Conservation (phyloP, 2,797 vertebrate genomes). For the Arrhamphus sclerolepis region DNA sequence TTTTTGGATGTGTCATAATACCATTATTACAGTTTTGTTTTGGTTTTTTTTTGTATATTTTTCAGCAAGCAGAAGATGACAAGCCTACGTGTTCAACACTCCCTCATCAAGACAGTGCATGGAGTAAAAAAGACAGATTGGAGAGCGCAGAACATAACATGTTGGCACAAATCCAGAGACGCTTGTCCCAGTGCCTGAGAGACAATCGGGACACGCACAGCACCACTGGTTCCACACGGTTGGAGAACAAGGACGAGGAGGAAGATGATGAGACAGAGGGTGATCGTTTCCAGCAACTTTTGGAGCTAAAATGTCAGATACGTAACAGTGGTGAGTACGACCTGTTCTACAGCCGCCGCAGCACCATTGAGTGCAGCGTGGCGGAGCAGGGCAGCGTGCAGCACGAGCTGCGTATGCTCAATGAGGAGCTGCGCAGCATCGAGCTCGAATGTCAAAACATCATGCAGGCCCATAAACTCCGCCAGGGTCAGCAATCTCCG, state of each 20-base stretch:
- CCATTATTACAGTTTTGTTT: constrained; percentile 3
- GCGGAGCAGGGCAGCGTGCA: constrained; percentile 86
- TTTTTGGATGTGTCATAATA: too few relatives aligned
- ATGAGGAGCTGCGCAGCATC: constrained; percentile 94
- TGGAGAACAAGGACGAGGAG: constrained; percentile 77
- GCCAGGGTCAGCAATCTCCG: constrained; percentile 82
- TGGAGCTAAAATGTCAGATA: constrained; percentile 96
- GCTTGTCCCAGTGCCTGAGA: constrained; percentile 77
- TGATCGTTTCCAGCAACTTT: constrained; percentile 90
- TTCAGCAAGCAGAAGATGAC: constrained; percentile 88
- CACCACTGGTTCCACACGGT: constrained; percentile 68
- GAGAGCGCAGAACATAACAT: constrained; percentile 89
- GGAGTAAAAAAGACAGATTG: constrained; percentile 84
- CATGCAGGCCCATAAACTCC: constrained; percentile 92
- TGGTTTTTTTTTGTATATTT: constrained; percentile 45
- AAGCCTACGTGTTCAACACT: constrained; percentile 91
- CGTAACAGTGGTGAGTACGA: constrained; percentile 91
- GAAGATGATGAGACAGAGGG: constrained; percentile 82
- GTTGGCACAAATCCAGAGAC: constrained; percentile 82
- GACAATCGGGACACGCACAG: constrained; percentile 78
- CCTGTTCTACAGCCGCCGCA: constrained; percentile 92
- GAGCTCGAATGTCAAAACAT: constrained; percentile 97
- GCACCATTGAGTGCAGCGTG: constrained; percentile 89
- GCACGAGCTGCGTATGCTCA: constrained; percentile 92
- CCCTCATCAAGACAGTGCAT: constrained; percentile 84